Percentiles rank a stretch among this genome's conserved stretches.
Evolutionary conservation across 2,797 vertebrate species (phyloP).

Genomic region (Pangasius sanitwongsei): DNA sequence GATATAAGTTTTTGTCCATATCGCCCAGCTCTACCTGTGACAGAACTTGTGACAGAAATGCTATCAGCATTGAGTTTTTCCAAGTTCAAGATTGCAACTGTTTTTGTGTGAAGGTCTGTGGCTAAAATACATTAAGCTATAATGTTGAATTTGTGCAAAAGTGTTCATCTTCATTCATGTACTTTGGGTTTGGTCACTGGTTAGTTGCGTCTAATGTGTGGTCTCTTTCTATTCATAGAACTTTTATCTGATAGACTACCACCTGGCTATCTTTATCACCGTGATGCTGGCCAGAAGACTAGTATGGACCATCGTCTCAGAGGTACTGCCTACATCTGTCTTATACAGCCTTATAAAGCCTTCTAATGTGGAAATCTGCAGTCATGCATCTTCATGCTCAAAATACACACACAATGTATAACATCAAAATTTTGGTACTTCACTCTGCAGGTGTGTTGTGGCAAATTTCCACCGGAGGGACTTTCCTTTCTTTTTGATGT

Average conservation of each 20-base stretch:
- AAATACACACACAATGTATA: not conserved
- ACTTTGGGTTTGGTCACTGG: too few relatives aligned
- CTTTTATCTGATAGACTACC: conserved; percentile 98
- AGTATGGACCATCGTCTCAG: conserved; percentile 95
- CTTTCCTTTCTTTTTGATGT: not conserved
- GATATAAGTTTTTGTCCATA: not conserved
- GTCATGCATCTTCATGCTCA: not conserved
- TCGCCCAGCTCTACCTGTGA: not conserved
- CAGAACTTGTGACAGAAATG: not conserved
- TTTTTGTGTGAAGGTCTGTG: not conserved
- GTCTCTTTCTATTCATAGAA: conserved; percentile 77
- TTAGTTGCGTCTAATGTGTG: not conserved
- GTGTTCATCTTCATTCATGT: not conserved
- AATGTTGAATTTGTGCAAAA: not conserved
- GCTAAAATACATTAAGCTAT: not conserved
- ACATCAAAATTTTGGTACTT: not conserved
- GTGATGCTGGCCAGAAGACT: conserved; percentile 97
- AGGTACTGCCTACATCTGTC: conserved; percentile 74
- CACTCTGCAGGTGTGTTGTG: not conserved
- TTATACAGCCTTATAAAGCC: not conserved
- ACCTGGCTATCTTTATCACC: conserved; percentile 95
- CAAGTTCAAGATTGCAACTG: not conserved
- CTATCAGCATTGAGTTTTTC: not conserved
- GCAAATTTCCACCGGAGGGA: not conserved
- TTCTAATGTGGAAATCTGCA: not conserved